Conservation (phyloP, 2,113 vertebrate species). For the Alouatta palliata region DNA sequence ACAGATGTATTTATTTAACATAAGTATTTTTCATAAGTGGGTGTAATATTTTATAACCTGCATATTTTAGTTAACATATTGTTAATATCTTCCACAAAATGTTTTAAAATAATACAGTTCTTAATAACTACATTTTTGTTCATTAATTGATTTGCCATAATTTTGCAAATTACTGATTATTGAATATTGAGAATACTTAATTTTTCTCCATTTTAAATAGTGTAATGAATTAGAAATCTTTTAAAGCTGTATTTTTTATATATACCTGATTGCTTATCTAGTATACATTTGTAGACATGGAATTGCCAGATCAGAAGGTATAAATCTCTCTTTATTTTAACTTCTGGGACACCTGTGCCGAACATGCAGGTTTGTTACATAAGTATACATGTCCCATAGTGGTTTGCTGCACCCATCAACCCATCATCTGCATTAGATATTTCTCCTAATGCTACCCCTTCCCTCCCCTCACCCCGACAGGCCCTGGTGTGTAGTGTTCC, state of each 20-base stretch:
- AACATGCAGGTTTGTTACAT: too few species aligned
- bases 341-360: too few species aligned
- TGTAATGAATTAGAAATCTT: neutral
- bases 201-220: neutral
- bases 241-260: neutral
- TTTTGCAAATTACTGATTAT: neutral
- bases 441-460: too few species aligned
- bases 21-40: neutral
- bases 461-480: too few species aligned
- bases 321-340: neutral
- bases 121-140: neutral
- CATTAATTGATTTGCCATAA: neutral
- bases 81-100: neutral
- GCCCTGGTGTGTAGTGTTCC: too few species aligned
- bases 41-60: neutral
- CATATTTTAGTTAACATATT: neutral
- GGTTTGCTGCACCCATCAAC: too few species aligned
- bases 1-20: neutral
- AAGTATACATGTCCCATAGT: too few species aligned
- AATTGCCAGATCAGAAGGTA: neutral
- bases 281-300: neutral
- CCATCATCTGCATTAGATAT: too few species aligned
- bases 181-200: neutral
- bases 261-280: neutral
- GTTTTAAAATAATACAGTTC: neutral